Conservation (phyloP, 2,888 invertebrate genomes). For the Dryocosmus kuriphilus region DNA sequence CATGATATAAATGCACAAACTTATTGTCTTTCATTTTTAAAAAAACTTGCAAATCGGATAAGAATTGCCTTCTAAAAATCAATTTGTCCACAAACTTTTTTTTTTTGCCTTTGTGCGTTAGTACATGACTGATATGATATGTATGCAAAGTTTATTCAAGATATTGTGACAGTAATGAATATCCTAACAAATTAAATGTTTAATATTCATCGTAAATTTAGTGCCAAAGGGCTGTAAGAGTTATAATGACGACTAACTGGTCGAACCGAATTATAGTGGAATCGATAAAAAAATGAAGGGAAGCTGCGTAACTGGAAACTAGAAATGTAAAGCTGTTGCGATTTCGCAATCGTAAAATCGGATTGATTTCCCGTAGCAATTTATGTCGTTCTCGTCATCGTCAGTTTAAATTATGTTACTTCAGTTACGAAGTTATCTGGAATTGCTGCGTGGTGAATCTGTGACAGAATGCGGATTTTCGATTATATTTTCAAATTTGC, state of each 20-base stretch:
- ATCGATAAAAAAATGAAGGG: not conserved
- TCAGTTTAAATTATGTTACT: not conserved
- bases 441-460: not conserved
- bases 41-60: too few species aligned
- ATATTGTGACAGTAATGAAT: conserved; percentile 6
- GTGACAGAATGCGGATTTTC: not conserved
- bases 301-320: not conserved
- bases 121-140: not conserved
- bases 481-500: not conserved
- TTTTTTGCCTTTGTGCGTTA: too few species aligned
- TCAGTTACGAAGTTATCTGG: not conserved
- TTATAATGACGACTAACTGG: not conserved
- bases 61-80: too few species aligned
- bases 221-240: not conserved
- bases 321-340: not conserved
- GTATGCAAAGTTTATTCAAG: conserved; percentile 4
- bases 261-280: not conserved
- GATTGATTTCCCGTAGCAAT: not conserved
- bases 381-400: conserved; percentile 1
- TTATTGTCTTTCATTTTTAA: too few species aligned
- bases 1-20: too few species aligned
- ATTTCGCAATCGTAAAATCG: not conserved
- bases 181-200: conserved; percentile 4
- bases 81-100: too few species aligned
- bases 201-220: conserved; percentile 22